Evolutionary conservation across 2,797 vertebrate species (phyloP), one percentile per base, ranked within the genome.

Genomic region (Aldrovandia affinis): DNA sequence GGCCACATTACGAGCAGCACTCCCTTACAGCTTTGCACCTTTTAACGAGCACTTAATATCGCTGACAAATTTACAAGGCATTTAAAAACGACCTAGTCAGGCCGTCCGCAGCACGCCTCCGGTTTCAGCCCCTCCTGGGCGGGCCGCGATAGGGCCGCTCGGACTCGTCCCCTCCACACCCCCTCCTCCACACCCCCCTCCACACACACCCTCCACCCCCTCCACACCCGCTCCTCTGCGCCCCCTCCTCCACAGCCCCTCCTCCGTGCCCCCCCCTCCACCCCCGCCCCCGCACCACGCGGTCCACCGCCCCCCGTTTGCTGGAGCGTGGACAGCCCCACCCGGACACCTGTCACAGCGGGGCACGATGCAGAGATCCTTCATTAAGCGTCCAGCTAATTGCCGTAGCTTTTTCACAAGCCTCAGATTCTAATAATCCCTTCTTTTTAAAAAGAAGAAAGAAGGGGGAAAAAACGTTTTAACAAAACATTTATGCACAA

Each of bases 401-500:
- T 96, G 95, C 94, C 96, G 96, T 96, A 95, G 92, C 88, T 88
- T 86, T 90, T 95, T 96, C 96, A 96, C 90, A 87, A 83, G 92
- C 91, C 91, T 92, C 80, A 86, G 88, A 88, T 68, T 83, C 63
- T 81, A 20, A 86, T 55, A 15, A 25, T 14, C 30, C 77, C 59
- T 44, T 70, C 61, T 59, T 81, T 81, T 81, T 59, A 22, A 28
- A 33, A 70, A 70, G 65, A 68, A 68, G 4, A 33, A 47, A 28
- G 20, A 57, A 57, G 55, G 15, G 18, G 18, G 25, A 47, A 87
- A 88, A 85, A 93, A 93, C 94, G 87, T 96, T 97, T 96, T 94
- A 97, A 96, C 96, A 95, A 95, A 97, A 97, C 96, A 97, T 98
- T 98, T 97, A 97, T 96, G 95, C 96, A 95, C 96, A 96, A 95